Evolutionary conservation across 2,888 invertebrate genomes (phyloP).

Genomic region (Copidosoma aretas): DNA sequence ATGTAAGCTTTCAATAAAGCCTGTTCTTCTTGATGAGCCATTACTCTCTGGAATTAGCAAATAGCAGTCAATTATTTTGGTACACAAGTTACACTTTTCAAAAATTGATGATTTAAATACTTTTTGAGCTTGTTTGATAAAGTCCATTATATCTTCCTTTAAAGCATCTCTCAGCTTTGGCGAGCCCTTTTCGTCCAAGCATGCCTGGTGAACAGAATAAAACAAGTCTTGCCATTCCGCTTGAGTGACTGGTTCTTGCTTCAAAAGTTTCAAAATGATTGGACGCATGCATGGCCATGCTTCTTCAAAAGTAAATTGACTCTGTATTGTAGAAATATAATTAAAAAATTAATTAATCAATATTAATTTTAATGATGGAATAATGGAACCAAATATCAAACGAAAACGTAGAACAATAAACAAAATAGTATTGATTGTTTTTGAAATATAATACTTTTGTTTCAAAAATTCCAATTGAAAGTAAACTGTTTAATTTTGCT

Average conservation of each 20-base stretch:
- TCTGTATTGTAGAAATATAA: slow-evolving; percentile 64
- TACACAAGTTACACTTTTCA: neutral
- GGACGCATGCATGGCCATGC: slow-evolving; percentile 97
- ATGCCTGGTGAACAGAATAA: slow-evolving; percentile 93
- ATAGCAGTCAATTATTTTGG: no score
- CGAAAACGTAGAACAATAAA: no score
- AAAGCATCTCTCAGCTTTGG: slow-evolving; percentile 86
- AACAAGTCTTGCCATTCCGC: slow-evolving; percentile 98
- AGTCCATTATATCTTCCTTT: slow-evolving; percentile 90
- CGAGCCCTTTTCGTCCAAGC: slow-evolving; percentile 92
- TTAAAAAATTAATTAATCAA: neutral
- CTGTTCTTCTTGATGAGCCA: slow-evolving; percentile 92
- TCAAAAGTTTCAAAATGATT: slow-evolving; percentile 89
- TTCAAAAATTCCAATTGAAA: neutral
- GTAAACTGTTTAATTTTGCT: neutral
- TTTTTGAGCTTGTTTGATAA: slow-evolving; percentile 90
- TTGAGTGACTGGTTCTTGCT: slow-evolving; percentile 92
- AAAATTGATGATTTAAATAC: slow-evolving; percentile 53
- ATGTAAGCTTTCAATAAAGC: slow-evolving; percentile 96
- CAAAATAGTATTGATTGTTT: neutral
- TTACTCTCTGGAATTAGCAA: slow-evolving; percentile 68
- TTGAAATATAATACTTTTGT: neutral
- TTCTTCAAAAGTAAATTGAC: slow-evolving; percentile 88
- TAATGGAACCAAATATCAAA: neutral
- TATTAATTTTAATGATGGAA: neutral